Evolutionary conservation across 2,113 vertebrate species (phyloP).

Genomic region (Etia nguti): DNA sequence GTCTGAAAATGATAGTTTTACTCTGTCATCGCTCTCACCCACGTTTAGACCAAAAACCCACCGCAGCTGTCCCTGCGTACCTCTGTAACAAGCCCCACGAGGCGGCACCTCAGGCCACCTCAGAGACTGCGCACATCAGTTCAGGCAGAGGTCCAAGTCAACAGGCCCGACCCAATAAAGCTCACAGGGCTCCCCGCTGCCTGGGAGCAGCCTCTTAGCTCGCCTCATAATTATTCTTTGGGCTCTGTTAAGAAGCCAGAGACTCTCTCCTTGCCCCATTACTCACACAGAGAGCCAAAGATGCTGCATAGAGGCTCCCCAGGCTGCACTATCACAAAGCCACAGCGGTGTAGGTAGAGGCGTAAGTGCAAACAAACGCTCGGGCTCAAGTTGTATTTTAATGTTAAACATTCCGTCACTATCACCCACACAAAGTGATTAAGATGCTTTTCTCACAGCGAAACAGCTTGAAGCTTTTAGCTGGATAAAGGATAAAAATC

Average conservation of each 20-base stretch:
- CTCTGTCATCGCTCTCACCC: background rate
- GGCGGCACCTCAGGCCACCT: background rate
- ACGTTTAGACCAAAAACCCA: background rate
- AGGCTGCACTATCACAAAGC: conserved; percentile 2
- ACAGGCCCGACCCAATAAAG: conserved; percentile 1
- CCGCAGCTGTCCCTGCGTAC: background rate
- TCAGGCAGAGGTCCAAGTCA: conserved; percentile 30
- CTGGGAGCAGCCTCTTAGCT: conserved; percentile 34
- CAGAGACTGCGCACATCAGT: conserved; percentile 21
- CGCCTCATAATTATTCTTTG: conserved; percentile 64
- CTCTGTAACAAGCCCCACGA: background rate
- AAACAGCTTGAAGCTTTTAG: background rate
- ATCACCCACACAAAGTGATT: background rate
- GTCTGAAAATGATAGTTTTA: background rate
- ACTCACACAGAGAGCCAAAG: conserved; percentile 56
- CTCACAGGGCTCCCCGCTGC: conserved; percentile 33
- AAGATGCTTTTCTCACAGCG: background rate
- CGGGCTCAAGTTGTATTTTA: background rate
- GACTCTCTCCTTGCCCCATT: conserved; percentile 42
- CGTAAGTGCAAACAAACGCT: background rate
- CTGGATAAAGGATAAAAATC: background rate
- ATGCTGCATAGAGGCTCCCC: conserved; percentile 28
- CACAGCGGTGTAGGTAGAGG: background rate
- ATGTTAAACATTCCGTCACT: background rate
- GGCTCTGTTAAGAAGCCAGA: conserved; percentile 47